phyloP scores from a whole-genome alignment of 2,888 invertebrate genomes.

The Nymphalis urticae region DNA sequence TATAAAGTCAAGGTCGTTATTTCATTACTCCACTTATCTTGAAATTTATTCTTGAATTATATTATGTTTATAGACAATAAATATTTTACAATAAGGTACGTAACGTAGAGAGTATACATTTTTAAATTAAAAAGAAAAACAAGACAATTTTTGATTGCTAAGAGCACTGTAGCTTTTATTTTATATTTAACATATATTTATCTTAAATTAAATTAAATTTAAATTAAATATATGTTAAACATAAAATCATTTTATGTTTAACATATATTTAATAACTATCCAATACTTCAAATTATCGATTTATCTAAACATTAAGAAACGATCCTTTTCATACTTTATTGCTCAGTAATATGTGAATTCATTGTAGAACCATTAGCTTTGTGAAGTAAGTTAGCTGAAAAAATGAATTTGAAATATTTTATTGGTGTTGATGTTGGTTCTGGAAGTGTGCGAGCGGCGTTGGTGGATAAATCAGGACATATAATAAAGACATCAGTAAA shows the following conservation, averaged over 20 bases:
- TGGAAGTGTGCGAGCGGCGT: slow-evolving; percentile 92
- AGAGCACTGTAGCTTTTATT: background rate
- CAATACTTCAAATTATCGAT: too few species aligned
- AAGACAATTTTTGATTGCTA: background rate
- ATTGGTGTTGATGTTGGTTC: slow-evolving; percentile 97
- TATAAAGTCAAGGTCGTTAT: slow-evolving; percentile 15
- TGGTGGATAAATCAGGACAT: slow-evolving; percentile 86
- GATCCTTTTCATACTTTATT: too few species aligned
- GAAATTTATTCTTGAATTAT: background rate
- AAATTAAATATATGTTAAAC: too few species aligned
- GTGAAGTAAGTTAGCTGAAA: background rate
- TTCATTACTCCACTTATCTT: slow-evolving; percentile 9
- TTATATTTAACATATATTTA: too few species aligned
- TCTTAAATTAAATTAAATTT: too few species aligned
- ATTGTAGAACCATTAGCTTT: background rate
- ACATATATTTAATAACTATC: too few species aligned
- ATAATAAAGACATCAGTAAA: slow-evolving; percentile 84
- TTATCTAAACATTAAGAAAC: too few species aligned
- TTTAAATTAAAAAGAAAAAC: too few species aligned
- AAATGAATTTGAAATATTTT: slow-evolving; percentile 73
- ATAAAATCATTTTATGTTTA: too few species aligned
- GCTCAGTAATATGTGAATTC: background rate
- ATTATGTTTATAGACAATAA: too few species aligned
- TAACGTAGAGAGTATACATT: too few species aligned
- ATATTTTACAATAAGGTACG: too few species aligned